Evolutionary conservation across 2,888 invertebrate genomes (phyloP).

Genomic region (Brachynemurus nebulosus): DNA sequence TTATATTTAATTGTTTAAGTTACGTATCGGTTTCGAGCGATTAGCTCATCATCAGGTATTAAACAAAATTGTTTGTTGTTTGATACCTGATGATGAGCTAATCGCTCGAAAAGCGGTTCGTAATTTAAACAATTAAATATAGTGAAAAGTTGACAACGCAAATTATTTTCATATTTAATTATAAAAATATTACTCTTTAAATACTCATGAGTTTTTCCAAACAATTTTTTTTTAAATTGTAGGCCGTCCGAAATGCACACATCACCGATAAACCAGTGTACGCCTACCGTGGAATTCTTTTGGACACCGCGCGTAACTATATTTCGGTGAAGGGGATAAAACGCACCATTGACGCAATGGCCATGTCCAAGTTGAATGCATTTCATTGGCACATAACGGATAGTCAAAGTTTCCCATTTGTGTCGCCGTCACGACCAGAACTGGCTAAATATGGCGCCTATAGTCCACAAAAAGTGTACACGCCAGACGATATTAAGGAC

Average conservation of each 20-base stretch:
- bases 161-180: no score
- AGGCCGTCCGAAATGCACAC: conserved; percentile 45
- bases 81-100: no score
- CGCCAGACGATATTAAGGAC: conserved; percentile 37
- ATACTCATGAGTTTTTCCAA: no score
- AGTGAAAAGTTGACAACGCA: no score
- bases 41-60: no score
- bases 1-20: no score
- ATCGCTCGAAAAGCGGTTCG: no score
- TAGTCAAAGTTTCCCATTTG: conserved; percentile 86
- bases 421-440: conserved; percentile 56
- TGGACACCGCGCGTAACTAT: conserved; percentile 87
- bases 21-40: no score
- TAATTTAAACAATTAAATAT: no score
- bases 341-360: conserved; percentile 76
- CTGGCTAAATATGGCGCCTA: conserved; percentile 67
- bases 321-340: conserved; percentile 57
- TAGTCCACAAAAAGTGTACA: conserved; percentile 53
- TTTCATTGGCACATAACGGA: conserved; percentile 95
- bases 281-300: conserved; percentile 71
- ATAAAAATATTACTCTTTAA: no score
- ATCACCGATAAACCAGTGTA: conserved; percentile 71
- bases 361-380: conserved; percentile 77
- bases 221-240: conserved; percentile 21
- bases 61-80: no score